A percentile compares a stretch with the other conserved stretches of the same genome.
Conservation (phyloP, 2,888 invertebrate species). For the Diogma glabrata region DNA sequence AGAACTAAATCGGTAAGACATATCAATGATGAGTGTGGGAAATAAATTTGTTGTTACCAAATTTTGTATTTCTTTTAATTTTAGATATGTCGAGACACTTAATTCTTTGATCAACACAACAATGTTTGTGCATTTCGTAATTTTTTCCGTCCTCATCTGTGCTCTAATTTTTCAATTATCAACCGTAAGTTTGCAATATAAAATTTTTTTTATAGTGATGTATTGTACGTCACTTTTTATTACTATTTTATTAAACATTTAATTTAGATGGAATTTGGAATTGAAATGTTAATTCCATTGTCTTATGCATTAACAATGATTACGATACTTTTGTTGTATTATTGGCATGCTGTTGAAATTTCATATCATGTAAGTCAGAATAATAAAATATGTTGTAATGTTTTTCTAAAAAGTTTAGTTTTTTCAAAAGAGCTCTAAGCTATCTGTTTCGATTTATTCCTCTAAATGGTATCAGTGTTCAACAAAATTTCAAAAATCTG, state of each 20-base stretch:
- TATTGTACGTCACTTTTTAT: no score
- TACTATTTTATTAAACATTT: no score
- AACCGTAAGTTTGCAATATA: background rate
- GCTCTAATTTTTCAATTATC: conserved; percentile 12
- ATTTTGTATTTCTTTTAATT: no score
- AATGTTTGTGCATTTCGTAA: conserved; percentile 12
- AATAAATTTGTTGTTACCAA: no score
- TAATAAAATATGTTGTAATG: background rate
- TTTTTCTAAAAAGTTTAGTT: background rate
- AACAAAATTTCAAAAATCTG: background rate
- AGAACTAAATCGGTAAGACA: background rate
- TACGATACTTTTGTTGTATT: conserved; percentile 12
- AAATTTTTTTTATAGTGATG: background rate
- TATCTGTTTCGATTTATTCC: conserved; percentile 9
- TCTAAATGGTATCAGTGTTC: conserved; percentile 11
- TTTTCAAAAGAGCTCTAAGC: conserved; percentile 3
- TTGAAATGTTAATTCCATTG: background rate
- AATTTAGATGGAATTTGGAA: background rate
- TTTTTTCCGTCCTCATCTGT: conserved; percentile 13
- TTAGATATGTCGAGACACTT: background rate
- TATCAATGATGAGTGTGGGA: no score
- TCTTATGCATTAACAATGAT: conserved; percentile 10
- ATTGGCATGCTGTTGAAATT: conserved; percentile 15
- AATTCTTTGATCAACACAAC: conserved; percentile 7
- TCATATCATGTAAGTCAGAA: conserved; percentile 5